A percentile compares a stretch with the other conserved stretches of the same genome.
Evolutionary conservation across 2,888 invertebrate species (phyloP).

Genomic region (Drosophila eohydei): DNA sequence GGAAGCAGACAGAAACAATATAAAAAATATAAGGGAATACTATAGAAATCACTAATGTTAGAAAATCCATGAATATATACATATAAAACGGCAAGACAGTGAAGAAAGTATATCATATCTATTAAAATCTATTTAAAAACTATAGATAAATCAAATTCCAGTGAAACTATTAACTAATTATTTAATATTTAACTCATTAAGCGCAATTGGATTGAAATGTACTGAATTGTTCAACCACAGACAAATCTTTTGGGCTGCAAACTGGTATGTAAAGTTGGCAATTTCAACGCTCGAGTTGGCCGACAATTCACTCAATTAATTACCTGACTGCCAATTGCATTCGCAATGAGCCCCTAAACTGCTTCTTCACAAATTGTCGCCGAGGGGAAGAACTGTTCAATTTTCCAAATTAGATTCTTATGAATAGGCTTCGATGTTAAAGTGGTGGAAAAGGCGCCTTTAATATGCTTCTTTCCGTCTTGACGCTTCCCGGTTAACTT

Average conservation of each 20-base stretch:
- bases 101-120: not conserved
- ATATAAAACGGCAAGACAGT: too few species aligned
- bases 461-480: conserved; percentile 4
- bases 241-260: conserved; percentile 18
- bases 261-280: not conserved
- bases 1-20: too few species aligned
- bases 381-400: conserved; percentile 24
- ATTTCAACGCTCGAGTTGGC: conserved; percentile 3
- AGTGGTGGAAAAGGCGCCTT: not conserved
- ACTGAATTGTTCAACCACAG: not conserved
- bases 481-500: conserved; percentile 28
- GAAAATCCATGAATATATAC: too few species aligned
- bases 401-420: conserved; percentile 62
- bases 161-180: not conserved
- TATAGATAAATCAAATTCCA: not conserved
- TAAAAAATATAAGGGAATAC: too few species aligned
- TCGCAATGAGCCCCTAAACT: conserved; percentile 28
- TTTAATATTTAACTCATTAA: not conserved
- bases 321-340: conserved; percentile 50
- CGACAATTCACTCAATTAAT: conserved; percentile 37
- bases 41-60: too few species aligned
- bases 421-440: conserved; percentile 36
- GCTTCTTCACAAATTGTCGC: conserved; percentile 28
- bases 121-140: not conserved
- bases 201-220: conserved; percentile 5